phyloP scores from a whole-genome alignment of 1,140 invertebrate genomes.

The Alviniconcha marisindica region DNA sequence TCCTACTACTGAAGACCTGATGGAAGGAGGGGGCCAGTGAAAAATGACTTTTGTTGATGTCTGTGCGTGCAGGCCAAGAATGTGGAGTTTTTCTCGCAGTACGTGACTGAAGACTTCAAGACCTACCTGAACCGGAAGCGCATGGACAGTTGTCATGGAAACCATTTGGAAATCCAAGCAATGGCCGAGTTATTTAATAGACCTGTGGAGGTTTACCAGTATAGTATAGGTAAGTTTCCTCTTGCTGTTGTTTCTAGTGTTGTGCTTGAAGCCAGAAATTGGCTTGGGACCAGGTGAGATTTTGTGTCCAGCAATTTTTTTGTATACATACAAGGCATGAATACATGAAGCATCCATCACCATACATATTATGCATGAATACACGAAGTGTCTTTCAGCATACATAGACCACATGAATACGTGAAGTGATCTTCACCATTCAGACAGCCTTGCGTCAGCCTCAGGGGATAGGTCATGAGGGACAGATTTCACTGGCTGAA shows the following conservation, averaged over 20 bases:
- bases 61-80: constrained; percentile 80
- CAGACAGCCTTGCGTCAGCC: too few species aligned
- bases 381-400: too few species aligned
- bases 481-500: too few species aligned
- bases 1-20: not conserved
- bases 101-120: constrained; percentile 94
- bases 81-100: constrained; percentile 93
- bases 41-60: constrained; percentile 42
- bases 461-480: too few species aligned
- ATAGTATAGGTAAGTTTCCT: constrained; percentile 82
- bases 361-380: too few species aligned
- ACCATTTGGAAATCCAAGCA: constrained; percentile 96
- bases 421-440: too few species aligned
- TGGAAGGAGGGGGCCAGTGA: not conserved
- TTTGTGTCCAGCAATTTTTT: too few species aligned
- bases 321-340: too few species aligned
- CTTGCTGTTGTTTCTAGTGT: constrained; percentile 35
- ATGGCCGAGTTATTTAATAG: constrained; percentile 95
- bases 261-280: too few species aligned
- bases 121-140: constrained; percentile 86
- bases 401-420: too few species aligned
- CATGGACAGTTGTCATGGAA: constrained; percentile 88
- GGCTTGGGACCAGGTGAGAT: too few species aligned
- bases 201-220: constrained; percentile 95
- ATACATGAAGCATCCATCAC: too few species aligned